Evolutionary conservation across 2,113 vertebrate genomes (phyloP).

Genomic region (Saguinus imperator): DNA sequence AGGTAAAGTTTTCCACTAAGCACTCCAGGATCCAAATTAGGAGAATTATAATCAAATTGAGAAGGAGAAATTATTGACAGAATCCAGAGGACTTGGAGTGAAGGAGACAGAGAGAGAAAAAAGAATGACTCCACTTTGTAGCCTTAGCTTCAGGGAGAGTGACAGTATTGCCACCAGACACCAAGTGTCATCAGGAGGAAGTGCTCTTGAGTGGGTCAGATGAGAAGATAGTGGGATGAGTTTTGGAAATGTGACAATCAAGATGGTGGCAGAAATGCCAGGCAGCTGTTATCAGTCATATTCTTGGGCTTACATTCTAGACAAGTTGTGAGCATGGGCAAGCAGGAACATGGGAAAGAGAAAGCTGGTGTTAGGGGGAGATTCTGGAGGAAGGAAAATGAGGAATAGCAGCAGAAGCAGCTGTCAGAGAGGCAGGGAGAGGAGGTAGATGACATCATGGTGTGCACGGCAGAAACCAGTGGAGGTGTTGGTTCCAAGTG

Average conservation of each 20-base stretch:
- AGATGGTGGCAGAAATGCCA: not conserved
- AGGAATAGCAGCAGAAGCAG: not conserved
- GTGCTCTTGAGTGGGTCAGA: not conserved
- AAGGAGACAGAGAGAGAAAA: not conserved
- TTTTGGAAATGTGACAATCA: not conserved
- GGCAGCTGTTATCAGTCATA: accelerated
- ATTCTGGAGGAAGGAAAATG: not conserved
- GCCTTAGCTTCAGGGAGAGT: not conserved
- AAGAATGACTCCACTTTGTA: not conserved
- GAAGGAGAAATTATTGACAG: not conserved
- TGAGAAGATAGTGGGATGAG: not conserved
- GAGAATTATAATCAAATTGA: not conserved
- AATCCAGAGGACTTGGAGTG: not conserved
- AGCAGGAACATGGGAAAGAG: not conserved
- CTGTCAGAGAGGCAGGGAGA: not conserved
- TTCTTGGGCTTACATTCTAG: not conserved
- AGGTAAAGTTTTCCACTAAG: not conserved
- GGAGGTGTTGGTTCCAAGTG: not conserved
- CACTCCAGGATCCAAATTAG: not conserved
- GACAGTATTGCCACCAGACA: not conserved
- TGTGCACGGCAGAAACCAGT: accelerated
- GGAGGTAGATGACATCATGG: not conserved
- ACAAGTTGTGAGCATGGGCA: not conserved
- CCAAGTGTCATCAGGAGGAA: not conserved
- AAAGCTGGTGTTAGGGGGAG: not conserved